These are phyloP conservation scores for Phyllotreta cruciferae DNA, from an alignment of 2,888 invertebrate species.

Conservation along the genomic window DNA sequence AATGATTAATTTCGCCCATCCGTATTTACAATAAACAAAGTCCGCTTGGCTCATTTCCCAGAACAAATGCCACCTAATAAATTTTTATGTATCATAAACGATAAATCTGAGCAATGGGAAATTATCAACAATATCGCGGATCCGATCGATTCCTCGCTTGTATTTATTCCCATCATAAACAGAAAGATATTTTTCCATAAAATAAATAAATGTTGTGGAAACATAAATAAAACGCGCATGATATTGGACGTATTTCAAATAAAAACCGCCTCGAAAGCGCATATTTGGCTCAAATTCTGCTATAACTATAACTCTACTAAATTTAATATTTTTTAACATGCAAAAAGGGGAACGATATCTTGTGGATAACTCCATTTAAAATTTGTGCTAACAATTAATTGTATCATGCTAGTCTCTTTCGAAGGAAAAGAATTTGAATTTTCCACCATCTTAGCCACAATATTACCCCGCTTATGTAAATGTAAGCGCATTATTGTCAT, in stretches of 20 bases:
- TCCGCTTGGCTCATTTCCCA: conserved; percentile 19
- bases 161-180: conserved; percentile 38
- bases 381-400: no score
- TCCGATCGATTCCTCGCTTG: conserved; percentile 26
- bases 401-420: no score
- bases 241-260: conserved; percentile 28
- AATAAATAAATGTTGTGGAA: conserved; percentile 36
- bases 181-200: conserved; percentile 39
- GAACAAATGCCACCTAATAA: conserved; percentile 31
- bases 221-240: conserved; percentile 39
- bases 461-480: conserved; percentile 3
- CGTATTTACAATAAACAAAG: conserved; percentile 31
- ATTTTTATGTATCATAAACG: conserved; percentile 30
- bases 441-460: conserved; percentile 1
- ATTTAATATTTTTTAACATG: no score
- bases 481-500: conserved; percentile 7
- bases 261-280: no score
- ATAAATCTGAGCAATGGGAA: conserved; percentile 37
- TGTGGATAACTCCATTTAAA: no score
- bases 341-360: no score
- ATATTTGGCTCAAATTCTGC: no score
- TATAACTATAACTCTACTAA: no score
- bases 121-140: conserved; percentile 37
- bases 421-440: conserved; percentile 3
- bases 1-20: conserved; percentile 28